Conservation (phyloP, 2,888 invertebrate genomes). For the Unio delphinus region DNA sequence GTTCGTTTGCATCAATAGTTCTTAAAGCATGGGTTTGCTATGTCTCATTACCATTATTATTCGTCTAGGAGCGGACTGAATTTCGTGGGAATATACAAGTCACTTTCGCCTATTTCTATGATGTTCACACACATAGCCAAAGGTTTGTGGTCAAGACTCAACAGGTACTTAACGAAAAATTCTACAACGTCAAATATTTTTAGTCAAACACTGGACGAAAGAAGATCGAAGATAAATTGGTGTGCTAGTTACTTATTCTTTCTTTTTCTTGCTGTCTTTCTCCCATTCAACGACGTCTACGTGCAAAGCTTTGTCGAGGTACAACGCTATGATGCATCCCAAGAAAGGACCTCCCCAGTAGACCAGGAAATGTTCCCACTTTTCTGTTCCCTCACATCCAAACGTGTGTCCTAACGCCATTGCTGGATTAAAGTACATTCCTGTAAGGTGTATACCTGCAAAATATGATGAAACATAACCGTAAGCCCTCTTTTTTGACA, state of each 20-base stretch:
- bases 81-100: no score
- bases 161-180: no score
- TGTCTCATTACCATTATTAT: no score
- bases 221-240: neutral
- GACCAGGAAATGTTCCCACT: slow-evolving; percentile 87
- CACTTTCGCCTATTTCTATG: no score
- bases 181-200: no score
- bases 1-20: no score
- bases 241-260: slow-evolving; percentile 7
- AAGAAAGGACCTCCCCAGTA: slow-evolving; percentile 92
- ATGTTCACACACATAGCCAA: no score
- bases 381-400: slow-evolving; percentile 88
- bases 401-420: slow-evolving; percentile 91
- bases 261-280: slow-evolving; percentile 29
- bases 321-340: slow-evolving; percentile 69
- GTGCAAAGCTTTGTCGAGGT: slow-evolving; percentile 47
- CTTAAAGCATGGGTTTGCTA: no score
- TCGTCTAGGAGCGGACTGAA: no score
- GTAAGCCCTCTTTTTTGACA: no score
- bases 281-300: slow-evolving; percentile 39
- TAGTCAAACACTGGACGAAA: no score
- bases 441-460: slow-evolving; percentile 91
- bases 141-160: no score
- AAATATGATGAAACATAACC: slow-evolving; percentile 4
- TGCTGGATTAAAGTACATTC: slow-evolving; percentile 95